Conservation (phyloP, 2,888 invertebrate species). For the Abrostola triplasia region DNA sequence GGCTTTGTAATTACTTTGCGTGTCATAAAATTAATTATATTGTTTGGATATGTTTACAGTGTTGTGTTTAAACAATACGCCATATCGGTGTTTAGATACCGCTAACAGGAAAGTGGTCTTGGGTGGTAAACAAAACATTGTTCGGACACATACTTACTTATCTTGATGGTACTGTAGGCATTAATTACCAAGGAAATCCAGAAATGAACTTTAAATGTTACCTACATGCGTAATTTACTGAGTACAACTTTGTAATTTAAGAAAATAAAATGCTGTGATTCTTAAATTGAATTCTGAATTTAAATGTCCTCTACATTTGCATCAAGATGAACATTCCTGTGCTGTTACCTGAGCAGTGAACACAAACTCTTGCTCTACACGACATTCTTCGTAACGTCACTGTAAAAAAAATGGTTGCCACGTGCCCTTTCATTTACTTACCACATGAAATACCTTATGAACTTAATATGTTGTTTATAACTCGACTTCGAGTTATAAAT, state of each 20-base stretch:
- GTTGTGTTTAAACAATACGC: conserved; percentile 38
- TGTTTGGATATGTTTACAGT: conserved; percentile 32
- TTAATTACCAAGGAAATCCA: not conserved
- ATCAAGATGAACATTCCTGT: conserved; percentile 43
- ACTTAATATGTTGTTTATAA: conserved; percentile 45
- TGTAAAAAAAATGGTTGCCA: conserved; percentile 41
- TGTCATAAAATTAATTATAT: conserved; percentile 43
- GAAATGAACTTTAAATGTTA: not conserved
- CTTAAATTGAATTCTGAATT: conserved; percentile 20
- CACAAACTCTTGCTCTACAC: conserved; percentile 23
- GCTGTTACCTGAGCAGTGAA: conserved; percentile 37
- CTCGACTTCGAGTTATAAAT: conserved; percentile 50
- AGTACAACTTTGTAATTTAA: not conserved
- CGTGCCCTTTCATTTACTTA: conserved; percentile 46
- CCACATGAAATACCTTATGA: conserved; percentile 41
- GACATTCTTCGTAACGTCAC: conserved; percentile 35
- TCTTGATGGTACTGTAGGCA: not conserved
- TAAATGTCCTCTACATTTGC: conserved; percentile 17
- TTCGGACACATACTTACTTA: not conserved
- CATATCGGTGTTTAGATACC: conserved; percentile 43
- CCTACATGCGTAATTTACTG: conserved; percentile 5
- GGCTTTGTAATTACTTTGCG: conserved; percentile 49
- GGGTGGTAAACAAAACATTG: conserved; percentile 18
- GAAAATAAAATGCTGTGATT: conserved; percentile 14
- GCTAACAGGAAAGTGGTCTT: conserved; percentile 34